Percentiles rank a stretch among this genome's conserved stretches.
Conservation (phyloP, 2,113 vertebrate genomes). For the Donacobius atricapilla region DNA sequence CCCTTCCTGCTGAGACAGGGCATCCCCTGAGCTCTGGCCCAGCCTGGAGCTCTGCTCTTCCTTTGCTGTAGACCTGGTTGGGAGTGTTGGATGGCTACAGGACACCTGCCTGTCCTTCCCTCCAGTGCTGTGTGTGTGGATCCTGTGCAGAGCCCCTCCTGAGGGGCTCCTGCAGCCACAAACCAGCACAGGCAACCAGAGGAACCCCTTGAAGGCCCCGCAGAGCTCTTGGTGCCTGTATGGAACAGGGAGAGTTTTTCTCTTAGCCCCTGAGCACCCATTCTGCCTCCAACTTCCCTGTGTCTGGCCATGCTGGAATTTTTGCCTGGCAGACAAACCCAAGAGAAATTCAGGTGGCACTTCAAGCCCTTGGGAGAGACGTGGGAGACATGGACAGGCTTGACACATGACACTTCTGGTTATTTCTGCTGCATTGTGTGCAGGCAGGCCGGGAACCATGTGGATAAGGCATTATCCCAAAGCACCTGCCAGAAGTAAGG, state of each 20-base stretch:
- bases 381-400: background rate
- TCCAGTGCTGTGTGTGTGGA: background rate
- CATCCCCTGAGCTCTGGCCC: background rate
- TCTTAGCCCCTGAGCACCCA: background rate
- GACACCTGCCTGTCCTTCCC: background rate
- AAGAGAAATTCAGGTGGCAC: background rate
- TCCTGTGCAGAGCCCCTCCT: background rate
- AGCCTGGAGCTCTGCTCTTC: background rate
- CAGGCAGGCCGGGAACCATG: background rate
- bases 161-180: background rate
- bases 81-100: background rate
- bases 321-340: background rate
- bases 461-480: background rate
- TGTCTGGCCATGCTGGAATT: background rate
- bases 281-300: fast-evolving
- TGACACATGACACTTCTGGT: background rate
- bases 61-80: background rate
- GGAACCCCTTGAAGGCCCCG: background rate
- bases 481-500: background rate
- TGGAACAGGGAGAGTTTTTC: background rate
- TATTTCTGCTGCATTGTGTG: background rate
- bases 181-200: background rate
- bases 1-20: background rate
- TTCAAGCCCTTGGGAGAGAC: background rate
- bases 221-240: background rate